phyloP scores from a whole-genome alignment of 2,113 vertebrate species.

The Pelecanoides urinatrix region DNA sequence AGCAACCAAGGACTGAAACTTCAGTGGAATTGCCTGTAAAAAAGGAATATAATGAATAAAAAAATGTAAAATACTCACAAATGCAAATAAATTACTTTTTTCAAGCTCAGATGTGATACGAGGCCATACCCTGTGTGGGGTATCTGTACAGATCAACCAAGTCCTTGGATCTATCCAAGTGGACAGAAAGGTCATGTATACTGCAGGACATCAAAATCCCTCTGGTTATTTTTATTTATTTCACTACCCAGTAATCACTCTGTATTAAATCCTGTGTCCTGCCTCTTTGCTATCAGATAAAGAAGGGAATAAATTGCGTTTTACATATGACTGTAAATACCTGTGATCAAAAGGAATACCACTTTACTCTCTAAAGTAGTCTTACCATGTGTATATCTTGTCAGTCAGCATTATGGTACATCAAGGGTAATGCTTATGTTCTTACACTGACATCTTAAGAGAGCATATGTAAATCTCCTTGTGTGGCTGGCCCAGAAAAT shows the following conservation, averaged over 20 bases:
- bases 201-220: neutral
- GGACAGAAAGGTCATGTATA: neutral
- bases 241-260: neutral
- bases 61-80: neutral
- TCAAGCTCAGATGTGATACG: rapidly evolving
- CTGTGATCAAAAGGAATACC: conserved; percentile 23
- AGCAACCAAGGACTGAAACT: neutral
- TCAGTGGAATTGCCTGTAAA: neutral
- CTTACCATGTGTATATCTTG: neutral
- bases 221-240: neutral
- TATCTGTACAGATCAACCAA: neutral
- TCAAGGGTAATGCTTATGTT: neutral
- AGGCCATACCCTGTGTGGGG: neutral
- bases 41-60: neutral
- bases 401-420: conserved; percentile 18
- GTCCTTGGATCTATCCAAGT: neutral
- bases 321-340: conserved; percentile 11
- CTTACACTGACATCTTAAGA: conserved; percentile 18
- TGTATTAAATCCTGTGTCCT: neutral
- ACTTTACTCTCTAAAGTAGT: neutral
- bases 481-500: neutral
- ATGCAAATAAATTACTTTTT: neutral
- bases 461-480: neutral
- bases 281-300: neutral
- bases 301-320: neutral